Evolutionary conservation across 2,113 vertebrate species (phyloP), one percentile per base, ranked within the genome.

Genomic region (Potamarius usumacintae): DNA sequence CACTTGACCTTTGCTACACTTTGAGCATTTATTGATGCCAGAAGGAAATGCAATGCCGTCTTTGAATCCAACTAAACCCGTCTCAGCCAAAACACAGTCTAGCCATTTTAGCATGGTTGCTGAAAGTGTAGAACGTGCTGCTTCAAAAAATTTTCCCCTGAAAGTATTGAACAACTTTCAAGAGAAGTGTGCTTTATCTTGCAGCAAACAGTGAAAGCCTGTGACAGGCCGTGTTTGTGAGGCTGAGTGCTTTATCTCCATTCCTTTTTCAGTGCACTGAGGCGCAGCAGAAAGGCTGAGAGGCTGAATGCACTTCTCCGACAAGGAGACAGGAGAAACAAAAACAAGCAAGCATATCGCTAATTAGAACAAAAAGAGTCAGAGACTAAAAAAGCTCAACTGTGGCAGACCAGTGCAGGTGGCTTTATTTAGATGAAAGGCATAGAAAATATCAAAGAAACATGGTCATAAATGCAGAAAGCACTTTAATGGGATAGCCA

Each of bases 331-430:
- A 50, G 60, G 11, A 83, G 84, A 87, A 88, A 87, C 83, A 74
- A 83, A 88, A 91, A 86, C 58, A 74, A 88, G 50, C 81, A 74
- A 83, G 88, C 90, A 62, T 86, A 83, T 89, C 88, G 90, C 87
- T 95, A 94, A 94, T 94, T 90, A 89, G 88, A 93, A 93, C 93
- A 94, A 93, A 94, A 93, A 90, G 87, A 92, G 90, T 89, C 88
- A 90, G 89, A 93, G 93, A 94, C 94, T 93, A 94, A 94, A 85
- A 60, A 87, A 87, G 91, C 90, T 91, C 90, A 92, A 91, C 91
- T 88, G 91, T 94, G 93, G 93, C 93, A 92, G 94, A 93, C 20
- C 63, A 65, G 65, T 76, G 57, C 74, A 86, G 74, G 74, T 88
- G 84, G 50, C 58, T 85, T 42, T 58, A 86, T 82, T 85, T 79